Evolutionary conservation across 2,113 vertebrate species (phyloP).

Genomic region (Tor tambroides): DNA sequence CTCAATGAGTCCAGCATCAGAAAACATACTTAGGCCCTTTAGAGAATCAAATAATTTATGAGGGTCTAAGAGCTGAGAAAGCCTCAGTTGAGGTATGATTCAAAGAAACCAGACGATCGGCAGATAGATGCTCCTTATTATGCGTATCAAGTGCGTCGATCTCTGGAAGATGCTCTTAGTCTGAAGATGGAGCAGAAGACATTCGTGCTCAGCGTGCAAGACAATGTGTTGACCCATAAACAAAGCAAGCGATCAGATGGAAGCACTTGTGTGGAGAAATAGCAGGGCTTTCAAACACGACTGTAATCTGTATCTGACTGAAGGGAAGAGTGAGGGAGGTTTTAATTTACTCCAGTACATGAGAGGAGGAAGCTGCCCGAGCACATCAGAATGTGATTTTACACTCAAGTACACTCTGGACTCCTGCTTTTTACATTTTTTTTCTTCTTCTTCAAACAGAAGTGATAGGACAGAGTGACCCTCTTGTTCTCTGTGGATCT

Average conservation of each 20-base stretch:
- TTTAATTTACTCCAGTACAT: slow-evolving; percentile 78
- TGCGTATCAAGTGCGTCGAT: slow-evolving; percentile 55
- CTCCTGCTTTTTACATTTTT: slow-evolving; percentile 68
- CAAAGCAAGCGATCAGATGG: slow-evolving; percentile 43
- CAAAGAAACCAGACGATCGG: slow-evolving; percentile 28
- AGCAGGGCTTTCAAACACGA: slow-evolving; percentile 46
- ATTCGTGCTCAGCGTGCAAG: background rate
- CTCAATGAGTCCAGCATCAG: slow-evolving; percentile 33
- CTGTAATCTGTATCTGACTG: slow-evolving; percentile 72
- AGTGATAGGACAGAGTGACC: slow-evolving; percentile 50
- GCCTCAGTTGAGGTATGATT: slow-evolving; percentile 33
- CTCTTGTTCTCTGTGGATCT: slow-evolving; percentile 71
- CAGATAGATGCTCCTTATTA: slow-evolving; percentile 48
- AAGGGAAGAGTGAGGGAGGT: slow-evolving; percentile 71
- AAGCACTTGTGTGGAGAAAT: slow-evolving; percentile 39
- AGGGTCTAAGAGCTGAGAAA: slow-evolving; percentile 39
- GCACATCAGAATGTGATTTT: slow-evolving; percentile 77
- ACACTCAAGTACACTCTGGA: slow-evolving; percentile 74
- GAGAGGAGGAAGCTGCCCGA: slow-evolving; percentile 72
- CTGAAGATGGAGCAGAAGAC: slow-evolving; percentile 40
- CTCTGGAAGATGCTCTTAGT: slow-evolving; percentile 44
- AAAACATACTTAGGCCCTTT: slow-evolving; percentile 41
- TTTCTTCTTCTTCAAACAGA: slow-evolving; percentile 46
- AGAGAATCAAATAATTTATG: slow-evolving; percentile 51
- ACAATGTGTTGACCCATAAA: slow-evolving; percentile 44